Evolutionary conservation across 2,888 invertebrate species (phyloP).

Genomic region (Thecocarcelia acutangulata): DNA sequence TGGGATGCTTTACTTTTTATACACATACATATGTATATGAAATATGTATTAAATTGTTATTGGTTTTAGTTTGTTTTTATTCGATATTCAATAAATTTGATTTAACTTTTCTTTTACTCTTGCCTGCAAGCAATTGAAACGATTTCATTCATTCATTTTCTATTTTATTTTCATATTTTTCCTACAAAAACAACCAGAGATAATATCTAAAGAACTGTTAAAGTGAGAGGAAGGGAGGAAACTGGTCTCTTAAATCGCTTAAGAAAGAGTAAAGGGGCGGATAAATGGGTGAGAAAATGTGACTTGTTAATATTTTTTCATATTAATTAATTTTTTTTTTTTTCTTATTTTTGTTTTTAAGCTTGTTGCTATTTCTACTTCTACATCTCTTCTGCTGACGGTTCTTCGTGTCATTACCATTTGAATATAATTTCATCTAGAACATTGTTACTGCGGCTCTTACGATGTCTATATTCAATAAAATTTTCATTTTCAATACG

Average conservation of each 20-base stretch:
- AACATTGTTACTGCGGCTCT: constrained; percentile 10
- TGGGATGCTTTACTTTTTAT: too few species aligned
- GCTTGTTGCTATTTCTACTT: constrained; percentile 35
- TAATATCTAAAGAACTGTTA: not conserved
- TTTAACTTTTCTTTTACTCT: constrained; percentile 2
- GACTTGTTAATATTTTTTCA: constrained; percentile 1
- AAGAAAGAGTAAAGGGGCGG: not conserved
- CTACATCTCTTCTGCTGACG: not conserved
- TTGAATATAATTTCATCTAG: constrained; percentile 27
- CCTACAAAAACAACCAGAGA: not conserved
- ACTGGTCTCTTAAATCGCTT: too few species aligned
- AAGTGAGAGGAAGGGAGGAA: not conserved
- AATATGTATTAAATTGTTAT: not conserved
- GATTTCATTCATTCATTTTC: constrained; percentile 14
- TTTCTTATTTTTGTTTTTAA: constrained; percentile 13
- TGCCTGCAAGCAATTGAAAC: not conserved
- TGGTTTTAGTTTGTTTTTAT: constrained; percentile 20
- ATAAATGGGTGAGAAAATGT: not conserved
- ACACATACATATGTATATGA: not conserved
- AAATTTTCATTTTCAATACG: not conserved
- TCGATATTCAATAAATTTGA: constrained; percentile 27
- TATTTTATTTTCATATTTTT: constrained; percentile 10
- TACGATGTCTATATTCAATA: not conserved
- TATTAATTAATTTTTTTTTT: not conserved
- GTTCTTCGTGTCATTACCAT: not conserved